Evolutionary conservation across 2,888 invertebrate species (phyloP).

Genomic region (Eumerus sabulonum): DNA sequence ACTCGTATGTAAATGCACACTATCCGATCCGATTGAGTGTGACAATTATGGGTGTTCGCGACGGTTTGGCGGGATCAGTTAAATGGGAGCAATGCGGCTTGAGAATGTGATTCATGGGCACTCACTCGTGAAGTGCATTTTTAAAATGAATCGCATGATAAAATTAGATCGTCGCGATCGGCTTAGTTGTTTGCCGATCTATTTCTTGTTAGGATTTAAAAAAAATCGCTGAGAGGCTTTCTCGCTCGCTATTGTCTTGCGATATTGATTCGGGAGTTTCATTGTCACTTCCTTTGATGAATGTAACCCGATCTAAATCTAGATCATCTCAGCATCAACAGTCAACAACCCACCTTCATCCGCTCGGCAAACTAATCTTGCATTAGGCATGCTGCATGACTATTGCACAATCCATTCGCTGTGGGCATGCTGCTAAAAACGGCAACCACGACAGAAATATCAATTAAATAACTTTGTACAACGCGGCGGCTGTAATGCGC

Average conservation of each 20-base stretch:
- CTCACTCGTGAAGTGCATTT: conserved; percentile 19
- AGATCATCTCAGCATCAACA: conserved; percentile 10
- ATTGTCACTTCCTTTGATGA: not conserved
- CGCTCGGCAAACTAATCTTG: conserved; percentile 11
- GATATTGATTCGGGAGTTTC: too few relatives aligned
- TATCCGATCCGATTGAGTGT: too few relatives aligned
- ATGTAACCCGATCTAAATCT: conserved; percentile 25
- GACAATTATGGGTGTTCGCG: not conserved
- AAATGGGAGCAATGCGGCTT: conserved; percentile 19
- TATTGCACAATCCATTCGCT: conserved; percentile 36
- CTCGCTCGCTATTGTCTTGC: too few relatives aligned
- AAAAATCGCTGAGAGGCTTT: not conserved
- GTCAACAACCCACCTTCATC: conserved; percentile 47
- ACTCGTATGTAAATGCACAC: too few relatives aligned
- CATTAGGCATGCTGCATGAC: conserved; percentile 1
- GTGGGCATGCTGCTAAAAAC: conserved; percentile 45
- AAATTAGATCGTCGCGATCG: too few relatives aligned
- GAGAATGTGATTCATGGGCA: conserved; percentile 49
- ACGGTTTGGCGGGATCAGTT: not conserved
- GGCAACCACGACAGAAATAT: conserved; percentile 46
- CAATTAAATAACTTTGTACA: conserved; percentile 45
- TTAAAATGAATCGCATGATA: conserved; percentile 33
- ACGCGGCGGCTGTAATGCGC: conserved; percentile 24
- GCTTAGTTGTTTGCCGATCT: too few relatives aligned
- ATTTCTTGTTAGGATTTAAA: not conserved